phyloP scores from a whole-genome alignment of 2,113 vertebrate genomes.

The Eurypyga helias region DNA sequence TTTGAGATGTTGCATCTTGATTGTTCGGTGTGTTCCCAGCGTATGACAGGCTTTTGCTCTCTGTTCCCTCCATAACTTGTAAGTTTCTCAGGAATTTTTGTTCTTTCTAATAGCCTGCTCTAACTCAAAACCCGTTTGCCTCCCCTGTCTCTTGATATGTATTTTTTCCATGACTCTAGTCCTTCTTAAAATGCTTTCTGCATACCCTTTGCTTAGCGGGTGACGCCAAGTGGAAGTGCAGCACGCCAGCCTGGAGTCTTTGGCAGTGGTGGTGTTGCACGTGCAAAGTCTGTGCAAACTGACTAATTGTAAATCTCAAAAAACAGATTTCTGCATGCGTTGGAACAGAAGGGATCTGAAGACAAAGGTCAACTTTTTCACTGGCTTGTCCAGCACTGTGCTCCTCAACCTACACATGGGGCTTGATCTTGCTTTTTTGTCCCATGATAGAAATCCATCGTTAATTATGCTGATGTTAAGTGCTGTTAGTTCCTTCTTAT shows the following conservation, averaged over 20 bases:
- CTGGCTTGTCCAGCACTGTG: neutral
- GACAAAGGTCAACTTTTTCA: neutral
- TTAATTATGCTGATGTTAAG: neutral
- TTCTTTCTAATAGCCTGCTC: conserved; percentile 3
- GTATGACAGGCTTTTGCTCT: neutral
- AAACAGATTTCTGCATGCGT: neutral
- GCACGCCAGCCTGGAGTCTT: neutral
- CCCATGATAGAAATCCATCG: neutral
- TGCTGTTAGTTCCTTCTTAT: neutral
- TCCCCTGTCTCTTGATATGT: neutral
- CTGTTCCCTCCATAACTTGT: neutral
- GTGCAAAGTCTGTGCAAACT: neutral
- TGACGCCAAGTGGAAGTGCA: neutral
- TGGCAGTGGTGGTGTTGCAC: neutral
- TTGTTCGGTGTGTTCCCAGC: neutral
- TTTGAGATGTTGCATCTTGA: neutral
- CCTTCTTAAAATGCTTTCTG: neutral
- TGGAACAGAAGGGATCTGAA: neutral
- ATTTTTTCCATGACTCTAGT: neutral
- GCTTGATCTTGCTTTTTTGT: neutral
- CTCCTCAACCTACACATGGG: neutral
- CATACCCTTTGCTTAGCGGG: fast-evolving
- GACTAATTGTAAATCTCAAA: neutral
- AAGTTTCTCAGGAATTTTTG: neutral
- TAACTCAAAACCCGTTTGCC: neutral